These are phyloP conservation scores for Lytechinus pictus DNA, from an alignment of 35 echinoderm and acorn worm species.

Conservation along the genomic window DNA sequence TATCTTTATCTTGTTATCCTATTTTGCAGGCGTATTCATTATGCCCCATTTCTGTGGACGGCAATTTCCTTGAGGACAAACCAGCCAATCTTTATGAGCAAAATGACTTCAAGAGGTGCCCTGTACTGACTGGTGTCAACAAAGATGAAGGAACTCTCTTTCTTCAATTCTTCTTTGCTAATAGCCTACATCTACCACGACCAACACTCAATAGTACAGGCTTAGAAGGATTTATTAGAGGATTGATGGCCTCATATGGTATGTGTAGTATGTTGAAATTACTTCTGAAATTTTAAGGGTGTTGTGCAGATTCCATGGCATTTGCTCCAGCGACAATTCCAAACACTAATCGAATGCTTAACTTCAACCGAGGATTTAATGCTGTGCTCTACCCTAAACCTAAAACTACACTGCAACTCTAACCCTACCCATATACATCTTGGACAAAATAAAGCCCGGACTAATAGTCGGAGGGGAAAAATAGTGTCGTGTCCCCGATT, in stretches of 20 bases:
- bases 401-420: too few species aligned
- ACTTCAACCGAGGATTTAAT: too few species aligned
- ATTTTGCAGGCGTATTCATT: not conserved
- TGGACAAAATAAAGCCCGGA: too few species aligned
- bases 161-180: not conserved
- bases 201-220: not conserved
- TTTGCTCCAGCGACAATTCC: too few species aligned
- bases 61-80: conserved; percentile 48
- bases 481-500: too few species aligned
- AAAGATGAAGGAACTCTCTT: conserved; percentile 66
- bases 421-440: too few species aligned
- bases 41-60: conserved; percentile 41
- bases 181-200: not conserved
- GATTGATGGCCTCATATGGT: not conserved
- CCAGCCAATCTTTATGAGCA: conserved; percentile 51
- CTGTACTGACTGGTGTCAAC: conserved; percentile 59
- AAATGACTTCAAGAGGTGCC: conserved; percentile 42
- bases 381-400: too few species aligned
- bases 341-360: too few species aligned
- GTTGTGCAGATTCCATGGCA: too few species aligned
- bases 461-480: too few species aligned
- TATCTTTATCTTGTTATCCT: not conserved
- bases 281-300: too few species aligned
- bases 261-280: not conserved
- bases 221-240: not conserved